Base-by-base conservation (phyloP, 2,888 invertebrate species). In the Hypercompe scribonia region DNA sequence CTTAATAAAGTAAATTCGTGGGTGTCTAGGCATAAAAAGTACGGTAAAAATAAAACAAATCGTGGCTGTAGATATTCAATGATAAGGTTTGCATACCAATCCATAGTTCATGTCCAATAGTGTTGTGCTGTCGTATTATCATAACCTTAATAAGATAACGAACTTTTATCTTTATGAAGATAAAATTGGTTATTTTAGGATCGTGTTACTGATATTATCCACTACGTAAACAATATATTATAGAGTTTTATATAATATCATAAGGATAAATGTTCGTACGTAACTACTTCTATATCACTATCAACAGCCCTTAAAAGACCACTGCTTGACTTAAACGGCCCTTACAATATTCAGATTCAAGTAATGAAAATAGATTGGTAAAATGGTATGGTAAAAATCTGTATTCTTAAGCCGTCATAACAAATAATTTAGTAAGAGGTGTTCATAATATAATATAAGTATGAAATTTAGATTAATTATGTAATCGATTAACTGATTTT, bases 111-210 rank as follows among this genome's bases (percentile, higher is more conserved):
- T 28, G 42, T 63, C 18, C 36, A 34, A 70, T 34, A 46, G 31
- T 64, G 42, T 64, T n/a, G 31, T 39, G 46, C 33, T 42, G 54
- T 66, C 71, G 4, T 28, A 11, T 33, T 68, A 68, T 68, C 63
- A 21, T 63, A 46, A 67, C 67, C 28, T 63, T 58, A 42, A 42
- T 42, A 42, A 61, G 71, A 71, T 71, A 72, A 71, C 33, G 46
- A 39, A 63, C 28, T 63, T 67, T 46, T 68, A 72, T 72, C 72
- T 64, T n/a, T 71, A 46, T 24, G 33, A 42, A 34, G 67, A 68
- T 72, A 68, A 63, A 28, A 46, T n/a, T 31, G 36, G 36, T 72
- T 68, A 68, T 68, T 68, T 72, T 72, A 67, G 67, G 63, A 64
- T 50, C 28, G 31, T 69, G 42, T 58, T 39, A 58, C 33, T 61